Percentiles rank a stretch among this genome's conserved stretches.
Conservation (phyloP, 2,797 vertebrate genomes). For the Phrynocephalus guinanensis region DNA sequence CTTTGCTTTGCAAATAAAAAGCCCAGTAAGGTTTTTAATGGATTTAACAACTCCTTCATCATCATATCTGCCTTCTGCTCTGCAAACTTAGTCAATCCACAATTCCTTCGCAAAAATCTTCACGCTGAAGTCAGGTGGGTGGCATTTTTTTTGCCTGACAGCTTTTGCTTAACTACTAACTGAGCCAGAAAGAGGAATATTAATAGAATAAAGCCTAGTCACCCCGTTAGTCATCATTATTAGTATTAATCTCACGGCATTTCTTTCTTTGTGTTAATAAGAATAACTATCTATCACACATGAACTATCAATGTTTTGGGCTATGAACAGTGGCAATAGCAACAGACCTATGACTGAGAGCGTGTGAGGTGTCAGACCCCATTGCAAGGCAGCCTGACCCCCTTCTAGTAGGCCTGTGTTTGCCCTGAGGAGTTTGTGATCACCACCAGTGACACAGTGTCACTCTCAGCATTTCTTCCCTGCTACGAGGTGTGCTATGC, state of each 20-base stretch:
- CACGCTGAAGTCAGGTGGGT: conserved; percentile 12
- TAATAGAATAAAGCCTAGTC: conserved; percentile 20
- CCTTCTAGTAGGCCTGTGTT: neutral
- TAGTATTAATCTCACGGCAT: neutral
- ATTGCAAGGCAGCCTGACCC: neutral
- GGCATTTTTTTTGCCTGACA: conserved; percentile 16
- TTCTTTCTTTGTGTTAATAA: conserved; percentile 3
- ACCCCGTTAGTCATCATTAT: conserved; percentile 22
- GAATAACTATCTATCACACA: neutral
- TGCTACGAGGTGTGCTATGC: neutral
- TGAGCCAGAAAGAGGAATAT: conserved; percentile 15
- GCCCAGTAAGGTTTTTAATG: neutral
- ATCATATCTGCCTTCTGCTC: conserved; percentile 9
- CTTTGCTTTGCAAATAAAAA: neutral
- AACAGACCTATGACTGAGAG: neutral
- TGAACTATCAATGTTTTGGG: neutral
- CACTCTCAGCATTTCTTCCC: neutral
- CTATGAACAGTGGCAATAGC: neutral
- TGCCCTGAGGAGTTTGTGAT: neutral
- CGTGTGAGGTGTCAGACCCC: neutral
- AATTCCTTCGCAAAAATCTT: conserved; percentile 4
- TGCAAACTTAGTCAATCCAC: neutral
- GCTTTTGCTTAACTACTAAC: conserved; percentile 9
- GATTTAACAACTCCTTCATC: neutral
- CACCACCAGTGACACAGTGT: neutral